These are phyloP conservation scores for Andrena fulva DNA, from an alignment of 2,888 invertebrate genomes.

Conservation along the genomic window DNA sequence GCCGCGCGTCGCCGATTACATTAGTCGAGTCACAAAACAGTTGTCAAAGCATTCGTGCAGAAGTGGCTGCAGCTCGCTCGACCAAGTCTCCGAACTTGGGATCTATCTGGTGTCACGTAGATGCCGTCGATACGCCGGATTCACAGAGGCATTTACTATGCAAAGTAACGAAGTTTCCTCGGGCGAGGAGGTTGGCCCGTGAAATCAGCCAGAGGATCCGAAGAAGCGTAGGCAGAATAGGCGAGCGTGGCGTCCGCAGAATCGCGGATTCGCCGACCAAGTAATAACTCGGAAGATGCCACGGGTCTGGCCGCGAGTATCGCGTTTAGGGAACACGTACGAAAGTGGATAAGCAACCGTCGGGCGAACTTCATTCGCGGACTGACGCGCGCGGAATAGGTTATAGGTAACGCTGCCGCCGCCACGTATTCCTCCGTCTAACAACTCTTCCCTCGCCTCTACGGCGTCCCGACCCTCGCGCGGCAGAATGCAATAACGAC, in stretches of 20 bases:
- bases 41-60: neutral
- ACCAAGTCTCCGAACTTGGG: neutral
- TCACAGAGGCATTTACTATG: conserved; percentile 43
- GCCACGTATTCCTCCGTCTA: conserved; percentile 58
- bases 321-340: conserved; percentile 82
- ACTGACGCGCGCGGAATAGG: conserved; percentile 83
- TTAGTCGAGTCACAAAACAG: conserved; percentile 26
- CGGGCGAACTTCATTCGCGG: conserved; percentile 81
- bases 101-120: conserved; percentile 51
- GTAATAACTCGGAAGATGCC: conserved; percentile 72
- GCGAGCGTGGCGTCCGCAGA: conserved; percentile 55
- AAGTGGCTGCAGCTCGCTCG: neutral
- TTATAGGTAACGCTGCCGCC: conserved; percentile 75
- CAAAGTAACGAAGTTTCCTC: conserved; percentile 64
- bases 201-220: conserved; percentile 19
- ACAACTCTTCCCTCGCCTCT: conserved; percentile 42
- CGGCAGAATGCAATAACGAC: conserved; percentile 79
- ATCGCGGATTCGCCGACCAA: conserved; percentile 67
- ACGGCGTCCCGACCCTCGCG: conserved; percentile 53
- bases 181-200: conserved; percentile 29
- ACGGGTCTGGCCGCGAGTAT: conserved; percentile 71
- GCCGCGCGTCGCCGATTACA: neutral
- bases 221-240: conserved; percentile 52
- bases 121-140: conserved; percentile 43
- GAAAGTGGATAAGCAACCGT: conserved; percentile 83